Base-by-base conservation (phyloP, 1,140 invertebrate genomes). In the Araneus ventricosus region DNA sequence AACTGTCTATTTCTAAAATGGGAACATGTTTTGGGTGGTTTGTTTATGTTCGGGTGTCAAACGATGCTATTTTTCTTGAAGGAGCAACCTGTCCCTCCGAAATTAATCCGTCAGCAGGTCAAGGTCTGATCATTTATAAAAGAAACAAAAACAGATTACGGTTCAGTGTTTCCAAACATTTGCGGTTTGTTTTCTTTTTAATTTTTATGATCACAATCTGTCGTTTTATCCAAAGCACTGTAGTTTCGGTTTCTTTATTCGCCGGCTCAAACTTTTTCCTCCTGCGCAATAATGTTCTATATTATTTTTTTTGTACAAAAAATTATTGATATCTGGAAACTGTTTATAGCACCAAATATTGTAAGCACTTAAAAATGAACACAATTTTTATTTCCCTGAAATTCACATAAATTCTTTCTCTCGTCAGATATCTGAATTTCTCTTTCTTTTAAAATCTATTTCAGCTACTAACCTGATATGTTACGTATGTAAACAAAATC, bases 21-120 rank as follows among this genome's bases (percentile, higher is more conserved):
- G 34, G 88, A 82, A 22, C 88, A 79, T 61, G 88, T 39, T 89
- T 88, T 70, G 57, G 59, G 84, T 86, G 63, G 80, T 91, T 91
- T 91, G 90, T 91, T 91, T 91, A 91, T 70, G 34, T 84, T 61
- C 41, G 41, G 3, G 5, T 10, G 10, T 85, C 80, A 61, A 34
- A 30, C 79, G 79, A 20, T 39, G 39, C 14, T 57, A n/a, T 27
- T 57, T 57, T 22, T 57, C 30, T 27, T 57, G 30, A 84, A 84
- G 10, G 30, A 52, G 39, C 52, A 86, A 86, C 84, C 52, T 86
- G 84, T 86, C 37, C 84, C 30, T 30, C 30, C 30, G 6, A 86
- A 85, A 45, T 34, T n/a, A 85, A 41, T 27, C 84, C 27, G 30
- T 57, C 20, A 57, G n/a, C 30, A 20, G 84, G 84, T 86, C 84